Evolutionary conservation across 1,140 invertebrate species (phyloP), one percentile per base, ranked within the genome.

Genomic region (Acromyrmex heyeri): DNA sequence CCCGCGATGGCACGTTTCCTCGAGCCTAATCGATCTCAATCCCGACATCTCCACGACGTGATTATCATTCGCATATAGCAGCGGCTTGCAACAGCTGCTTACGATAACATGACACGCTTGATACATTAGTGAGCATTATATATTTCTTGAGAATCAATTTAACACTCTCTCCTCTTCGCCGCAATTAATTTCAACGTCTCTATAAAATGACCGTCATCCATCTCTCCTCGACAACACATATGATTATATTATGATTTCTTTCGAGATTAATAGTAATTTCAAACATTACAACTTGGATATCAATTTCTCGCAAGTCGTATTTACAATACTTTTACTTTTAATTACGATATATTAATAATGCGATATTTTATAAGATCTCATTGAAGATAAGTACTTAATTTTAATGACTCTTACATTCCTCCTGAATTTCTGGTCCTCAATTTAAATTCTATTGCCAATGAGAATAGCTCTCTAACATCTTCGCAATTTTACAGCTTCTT

Each of bases 1-100:
- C 59, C 3, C 48, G 18, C 61, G 44, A 53, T 7, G 44, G 65
- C 53, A 55, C 10, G 30, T 73, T 53, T 27, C 57, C 18, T 55
- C 50, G n/a, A 14, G 30, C 27, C 53, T n/a, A 21, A 64, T 77
- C 59, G 16, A 82, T 24, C 38, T 67, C 38, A 72, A 76, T 85
- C 82, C 53, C 61, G 85, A 59, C 69, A 78, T 77, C 48, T 16
- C 27, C 12, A 24, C 79, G n/a, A 48, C 14, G 53, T 59, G 21
- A 34, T 59, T 55, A 18, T 50, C 24, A 30, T 65, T n/a, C n/a
- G 24, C 44, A 6, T 16, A 21, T 16, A 44, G 38, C 62, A 53
- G 14, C 65, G 21, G 38, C 12, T 69, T 8, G 65, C 38, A 50
- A 27, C 65, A 69, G 65, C 16, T 21, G 30, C 64, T 70, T 44